phyloP scores from a whole-genome alignment of 1,140 invertebrate genomes.

The Phymorhynchus buccinoides region DNA sequence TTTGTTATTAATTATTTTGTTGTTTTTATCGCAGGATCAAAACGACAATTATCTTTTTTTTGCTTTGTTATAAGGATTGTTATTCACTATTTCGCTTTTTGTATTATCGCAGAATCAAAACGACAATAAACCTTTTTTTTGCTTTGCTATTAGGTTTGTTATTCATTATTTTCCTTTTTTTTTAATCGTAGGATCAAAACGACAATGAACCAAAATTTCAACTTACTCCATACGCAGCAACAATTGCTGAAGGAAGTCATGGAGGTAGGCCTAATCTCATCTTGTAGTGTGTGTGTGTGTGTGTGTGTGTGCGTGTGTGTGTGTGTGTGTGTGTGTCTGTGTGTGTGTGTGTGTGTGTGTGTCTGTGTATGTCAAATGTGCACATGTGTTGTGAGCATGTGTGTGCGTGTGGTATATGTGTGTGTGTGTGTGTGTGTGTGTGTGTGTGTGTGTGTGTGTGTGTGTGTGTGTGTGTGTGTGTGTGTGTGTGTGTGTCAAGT shows the following conservation, averaged over 20 bases:
- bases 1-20: too few relatives aligned
- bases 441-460: background rate
- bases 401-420: background rate
- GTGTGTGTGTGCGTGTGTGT: constrained; percentile 1
- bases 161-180: too few relatives aligned
- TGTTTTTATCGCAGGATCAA: too few relatives aligned
- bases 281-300: too few relatives aligned
- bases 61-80: too few relatives aligned
- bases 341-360: background rate
- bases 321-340: background rate
- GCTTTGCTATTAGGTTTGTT: too few relatives aligned
- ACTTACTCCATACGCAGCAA: background rate
- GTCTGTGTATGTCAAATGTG: background rate
- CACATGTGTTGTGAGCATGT: background rate
- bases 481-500: background rate
- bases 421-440: background rate
- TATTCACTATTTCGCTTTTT: too few relatives aligned
- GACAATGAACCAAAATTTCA: constrained; percentile 9
- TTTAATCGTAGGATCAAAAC: constrained; percentile 29
- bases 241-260: background rate
- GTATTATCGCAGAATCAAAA: too few relatives aligned
- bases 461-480: background rate
- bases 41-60: too few relatives aligned
- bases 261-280: too few relatives aligned
- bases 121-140: too few relatives aligned